Evolutionary conservation across 2,113 vertebrate species (phyloP), one percentile per base, ranked within the genome.

Genomic region (Psephotus haematonotus): DNA sequence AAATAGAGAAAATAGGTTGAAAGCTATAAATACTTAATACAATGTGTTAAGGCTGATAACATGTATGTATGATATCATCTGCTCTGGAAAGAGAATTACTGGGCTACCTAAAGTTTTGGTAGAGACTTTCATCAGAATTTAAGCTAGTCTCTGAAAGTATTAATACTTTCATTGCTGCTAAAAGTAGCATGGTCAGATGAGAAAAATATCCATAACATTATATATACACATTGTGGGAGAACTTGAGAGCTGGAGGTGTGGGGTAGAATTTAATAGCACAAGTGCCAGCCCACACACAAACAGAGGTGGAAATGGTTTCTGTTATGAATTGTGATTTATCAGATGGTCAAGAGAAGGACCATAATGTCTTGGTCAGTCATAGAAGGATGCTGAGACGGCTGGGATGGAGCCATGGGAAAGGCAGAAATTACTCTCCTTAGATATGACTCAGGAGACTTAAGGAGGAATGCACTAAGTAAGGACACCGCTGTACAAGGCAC

Each of bases 351-450:
- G 50, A 55, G 23, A 46, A 83, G 46, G 43, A 31, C 24, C 8
- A 8, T 9, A 16, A 69, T 15, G 4, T 37, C 59, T 79, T 55
- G 18, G 57, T 84, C 44, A 52, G 12, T 65, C 0, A 0, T 8
- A 17, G 82, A 63, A 88, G 22, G 60, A 68, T 75, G 35, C 60
- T 23, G 50, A 24, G 43, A 84, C 46, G 29, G 7, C 28, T 81
- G 76, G 12, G 23, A 13, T 50, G 50, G 16, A 89, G 47, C 35
- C 18, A n/a, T 7, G 7, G n/a, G 35, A 93, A 67, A 67, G 37
- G 37, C 43, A 47, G 78, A 93, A 75, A 35, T 29, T 3, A 13
- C 62, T 37, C 60, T 82, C 12, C 27, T 88, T n/a, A n/a, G 20
- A 5, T 23, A 49, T 0, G 3, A 11, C 25, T 13, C 39, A 52